Evolutionary conservation across 1,140 invertebrate genomes (phyloP).

Genomic region (Caenorhabditis brenneri): DNA sequence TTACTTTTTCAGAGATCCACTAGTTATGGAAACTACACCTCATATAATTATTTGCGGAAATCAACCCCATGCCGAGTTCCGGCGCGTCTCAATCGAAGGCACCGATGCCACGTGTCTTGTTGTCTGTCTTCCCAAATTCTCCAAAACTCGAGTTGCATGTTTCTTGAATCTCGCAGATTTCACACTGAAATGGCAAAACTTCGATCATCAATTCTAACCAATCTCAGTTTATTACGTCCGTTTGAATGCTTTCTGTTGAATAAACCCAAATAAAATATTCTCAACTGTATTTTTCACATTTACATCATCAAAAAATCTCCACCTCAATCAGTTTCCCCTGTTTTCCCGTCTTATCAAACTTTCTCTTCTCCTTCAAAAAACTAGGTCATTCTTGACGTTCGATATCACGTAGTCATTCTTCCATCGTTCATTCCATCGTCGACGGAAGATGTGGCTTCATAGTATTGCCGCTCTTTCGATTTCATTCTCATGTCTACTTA

Average conservation of each 20-base stretch:
- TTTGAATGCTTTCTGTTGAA: too few species aligned
- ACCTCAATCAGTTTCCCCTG: neutral
- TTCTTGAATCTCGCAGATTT: neutral
- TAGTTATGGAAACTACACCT: constrained; percentile 33
- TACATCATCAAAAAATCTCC: neutral
- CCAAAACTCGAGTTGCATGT: constrained; percentile 14
- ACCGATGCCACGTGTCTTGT: neutral
- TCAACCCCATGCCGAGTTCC: constrained; percentile 11
- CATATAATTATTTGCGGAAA: constrained; percentile 41
- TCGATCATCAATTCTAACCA: constrained; percentile 31
- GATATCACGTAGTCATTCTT: too few species aligned
- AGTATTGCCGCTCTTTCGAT: constrained; percentile 22
- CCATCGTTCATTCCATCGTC: too few species aligned
- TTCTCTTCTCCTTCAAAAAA: neutral
- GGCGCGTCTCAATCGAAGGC: constrained; percentile 2
- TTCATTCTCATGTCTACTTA: constrained; percentile 26
- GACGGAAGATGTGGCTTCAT: constrained; percentile 30
- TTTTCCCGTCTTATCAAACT: neutral
- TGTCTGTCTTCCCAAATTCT: constrained; percentile 16
- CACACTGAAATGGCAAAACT: neutral
- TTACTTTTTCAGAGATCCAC: constrained; percentile 36
- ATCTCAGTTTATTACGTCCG: too few species aligned
- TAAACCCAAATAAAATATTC: too few species aligned
- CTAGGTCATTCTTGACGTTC: neutral
- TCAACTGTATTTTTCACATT: neutral